These are phyloP conservation scores for Nesospiza acunhae DNA, from an alignment of 2,113 vertebrate species.

Conservation along the genomic window DNA sequence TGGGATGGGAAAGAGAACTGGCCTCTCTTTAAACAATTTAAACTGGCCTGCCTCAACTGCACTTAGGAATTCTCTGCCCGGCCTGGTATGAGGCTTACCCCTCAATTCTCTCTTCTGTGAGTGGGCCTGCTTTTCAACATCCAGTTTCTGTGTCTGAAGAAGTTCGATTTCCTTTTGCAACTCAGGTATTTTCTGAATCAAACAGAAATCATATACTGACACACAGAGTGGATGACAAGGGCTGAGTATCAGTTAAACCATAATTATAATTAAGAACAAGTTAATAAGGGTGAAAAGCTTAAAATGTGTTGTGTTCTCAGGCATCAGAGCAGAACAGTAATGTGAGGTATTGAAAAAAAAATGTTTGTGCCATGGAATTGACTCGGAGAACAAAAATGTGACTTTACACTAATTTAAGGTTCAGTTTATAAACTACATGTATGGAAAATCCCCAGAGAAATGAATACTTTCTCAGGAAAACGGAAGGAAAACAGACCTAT, in stretches of 20 bases:
- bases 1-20: not conserved
- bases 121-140: constrained; percentile 83
- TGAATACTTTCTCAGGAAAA: not conserved
- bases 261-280: not conserved
- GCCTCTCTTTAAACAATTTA: no score
- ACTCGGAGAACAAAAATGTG: not conserved
- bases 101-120: constrained; percentile 84
- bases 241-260: not conserved
- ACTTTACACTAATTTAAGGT: not conserved
- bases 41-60: not conserved
- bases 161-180: constrained; percentile 87
- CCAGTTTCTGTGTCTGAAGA: constrained; percentile 83
- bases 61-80: not conserved
- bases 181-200: constrained; percentile 83
- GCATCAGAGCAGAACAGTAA: not conserved
- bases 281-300: not conserved
- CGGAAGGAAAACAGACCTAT: not conserved
- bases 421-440: not conserved
- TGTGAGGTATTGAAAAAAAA: not conserved
- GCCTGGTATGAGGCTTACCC: constrained; percentile 68
- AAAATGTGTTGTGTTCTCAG: not conserved
- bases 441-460: not conserved
- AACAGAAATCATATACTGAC: not conserved
- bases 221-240: not conserved
- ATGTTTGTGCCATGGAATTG: not conserved